phyloP scores from a whole-genome alignment of 2,797 vertebrate genomes.

The Pangasius sanitwongsei region DNA sequence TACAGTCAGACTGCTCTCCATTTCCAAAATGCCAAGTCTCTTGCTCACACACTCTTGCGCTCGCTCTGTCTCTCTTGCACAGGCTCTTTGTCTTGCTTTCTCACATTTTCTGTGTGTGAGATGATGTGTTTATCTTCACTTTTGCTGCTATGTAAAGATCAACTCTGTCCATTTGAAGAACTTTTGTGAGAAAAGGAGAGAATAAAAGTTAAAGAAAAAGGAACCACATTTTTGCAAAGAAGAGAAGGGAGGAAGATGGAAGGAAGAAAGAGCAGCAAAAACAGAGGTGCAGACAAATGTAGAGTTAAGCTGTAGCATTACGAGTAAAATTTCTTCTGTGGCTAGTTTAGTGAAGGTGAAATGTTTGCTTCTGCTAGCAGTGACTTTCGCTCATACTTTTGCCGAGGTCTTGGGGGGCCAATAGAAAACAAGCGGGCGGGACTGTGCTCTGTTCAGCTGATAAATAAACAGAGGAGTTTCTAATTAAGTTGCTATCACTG shows the following conservation, averaged over 20 bases:
- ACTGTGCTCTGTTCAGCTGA: neutral
- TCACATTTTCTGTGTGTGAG: neutral
- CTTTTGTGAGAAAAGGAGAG: neutral
- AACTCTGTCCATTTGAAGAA: neutral
- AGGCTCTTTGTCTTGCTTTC: neutral
- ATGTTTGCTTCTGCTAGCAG: neutral
- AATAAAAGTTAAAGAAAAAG: neutral
- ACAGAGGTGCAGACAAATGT: neutral
- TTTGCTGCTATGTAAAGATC: neutral
- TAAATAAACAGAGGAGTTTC: neutral
- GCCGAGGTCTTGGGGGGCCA: too few species aligned
- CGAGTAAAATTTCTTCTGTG: neutral
- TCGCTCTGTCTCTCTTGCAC: neutral
- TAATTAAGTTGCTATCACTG: neutral
- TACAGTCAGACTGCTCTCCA: constrained; percentile 75
- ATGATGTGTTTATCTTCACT: neutral
- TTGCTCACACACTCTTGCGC: neutral
- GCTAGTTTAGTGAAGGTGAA: neutral
- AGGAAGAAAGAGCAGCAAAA: neutral
- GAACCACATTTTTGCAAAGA: too few species aligned
- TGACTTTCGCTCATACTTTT: neutral
- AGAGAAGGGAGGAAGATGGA: neutral
- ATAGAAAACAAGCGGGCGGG: too few species aligned
- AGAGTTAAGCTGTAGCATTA: neutral
- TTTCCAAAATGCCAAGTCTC: constrained; percentile 67